phyloP scores from a whole-genome alignment of 2,797 vertebrate species.

The Sarcophilus harrisii region DNA sequence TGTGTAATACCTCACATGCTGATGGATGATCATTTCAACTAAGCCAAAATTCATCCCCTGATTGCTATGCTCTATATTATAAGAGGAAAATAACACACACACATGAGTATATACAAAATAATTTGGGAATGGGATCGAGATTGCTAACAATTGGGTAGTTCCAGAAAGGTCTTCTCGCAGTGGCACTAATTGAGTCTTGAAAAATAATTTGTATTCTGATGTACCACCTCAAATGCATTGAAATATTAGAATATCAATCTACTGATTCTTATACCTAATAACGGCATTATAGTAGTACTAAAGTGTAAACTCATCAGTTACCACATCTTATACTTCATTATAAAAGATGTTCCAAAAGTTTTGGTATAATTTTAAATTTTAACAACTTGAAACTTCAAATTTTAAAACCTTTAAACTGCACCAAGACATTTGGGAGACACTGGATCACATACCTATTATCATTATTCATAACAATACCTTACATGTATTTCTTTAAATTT shows the following conservation, averaged over 20 bases:
- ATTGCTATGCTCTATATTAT: not conserved
- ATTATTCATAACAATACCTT: not conserved
- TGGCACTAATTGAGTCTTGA: not conserved
- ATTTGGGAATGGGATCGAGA: not conserved
- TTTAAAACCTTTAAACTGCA: not conserved
- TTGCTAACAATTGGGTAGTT: not conserved
- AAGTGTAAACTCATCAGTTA: no score
- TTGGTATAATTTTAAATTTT: not conserved
- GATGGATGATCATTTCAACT: no score
- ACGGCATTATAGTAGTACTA: no score
- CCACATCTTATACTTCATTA: no score
- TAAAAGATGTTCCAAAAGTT: not conserved
- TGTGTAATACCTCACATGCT: no score
- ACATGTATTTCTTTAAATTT: not conserved
- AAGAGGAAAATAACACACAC: not conserved
- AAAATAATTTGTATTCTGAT: not conserved
- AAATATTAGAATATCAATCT: no score
- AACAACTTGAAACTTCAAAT: not conserved
- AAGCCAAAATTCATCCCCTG: not conserved
- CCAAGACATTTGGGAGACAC: no score
- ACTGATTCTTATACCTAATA: no score
- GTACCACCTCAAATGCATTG: not conserved
- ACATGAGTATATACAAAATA: not conserved
- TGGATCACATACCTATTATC: not conserved
- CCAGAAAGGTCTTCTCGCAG: not conserved